Evolutionary conservation across 1,140 invertebrate genomes (phyloP).

Genomic region (Pentalonia nigronervosa): DNA sequence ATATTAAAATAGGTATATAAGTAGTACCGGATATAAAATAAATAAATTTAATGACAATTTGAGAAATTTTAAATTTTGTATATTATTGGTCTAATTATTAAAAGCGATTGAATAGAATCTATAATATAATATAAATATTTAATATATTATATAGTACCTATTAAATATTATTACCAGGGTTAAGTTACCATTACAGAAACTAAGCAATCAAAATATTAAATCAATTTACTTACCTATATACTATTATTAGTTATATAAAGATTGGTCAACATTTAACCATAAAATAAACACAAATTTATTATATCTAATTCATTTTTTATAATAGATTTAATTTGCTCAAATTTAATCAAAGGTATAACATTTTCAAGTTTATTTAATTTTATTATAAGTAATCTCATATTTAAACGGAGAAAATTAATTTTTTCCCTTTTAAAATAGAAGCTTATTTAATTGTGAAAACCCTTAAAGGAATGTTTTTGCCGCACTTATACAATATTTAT

Average conservation of each 20-base stretch:
- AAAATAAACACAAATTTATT: neutral
- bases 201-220: neutral
- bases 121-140: too few relatives aligned
- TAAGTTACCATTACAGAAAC: neutral
- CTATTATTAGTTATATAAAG: neutral
- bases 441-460: neutral
- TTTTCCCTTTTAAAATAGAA: neutral
- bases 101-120: neutral
- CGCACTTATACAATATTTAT: neutral
- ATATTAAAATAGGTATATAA: neutral
- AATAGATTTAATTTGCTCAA: neutral
- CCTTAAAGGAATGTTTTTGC: neutral
- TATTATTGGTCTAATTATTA: neutral
- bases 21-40: neutral
- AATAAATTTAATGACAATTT: too few relatives aligned
- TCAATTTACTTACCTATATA: neutral
- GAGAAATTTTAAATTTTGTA: neutral
- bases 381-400: neutral
- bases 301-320: neutral
- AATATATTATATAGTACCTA: too few relatives aligned
- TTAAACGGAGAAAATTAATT: neutral
- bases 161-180: neutral
- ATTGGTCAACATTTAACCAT: neutral
- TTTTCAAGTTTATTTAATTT: too few relatives aligned
- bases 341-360: too few relatives aligned